Evolutionary conservation across 2,113 vertebrate genomes (phyloP).

Genomic region (Megatriorchis doriae): DNA sequence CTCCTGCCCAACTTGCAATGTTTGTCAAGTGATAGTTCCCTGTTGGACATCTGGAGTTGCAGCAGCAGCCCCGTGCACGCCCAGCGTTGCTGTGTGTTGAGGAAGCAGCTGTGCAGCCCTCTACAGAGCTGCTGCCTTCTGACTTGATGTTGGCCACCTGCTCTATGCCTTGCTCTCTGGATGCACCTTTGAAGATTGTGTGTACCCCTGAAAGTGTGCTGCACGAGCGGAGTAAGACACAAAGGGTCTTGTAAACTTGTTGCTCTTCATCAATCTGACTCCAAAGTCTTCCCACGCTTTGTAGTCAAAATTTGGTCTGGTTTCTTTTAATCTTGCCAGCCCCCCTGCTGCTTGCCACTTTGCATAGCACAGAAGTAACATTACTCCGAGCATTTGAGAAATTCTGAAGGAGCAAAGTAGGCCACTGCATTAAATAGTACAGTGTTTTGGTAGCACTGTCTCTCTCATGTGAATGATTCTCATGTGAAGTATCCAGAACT

Average conservation of each 20-base stretch:
- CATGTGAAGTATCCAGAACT: neutral
- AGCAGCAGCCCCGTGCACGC: fast-evolving
- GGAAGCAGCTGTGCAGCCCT: neutral
- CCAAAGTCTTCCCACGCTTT: neutral
- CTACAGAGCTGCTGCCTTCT: neutral
- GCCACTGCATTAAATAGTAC: neutral
- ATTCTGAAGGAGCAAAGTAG: neutral
- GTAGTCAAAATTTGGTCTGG: neutral
- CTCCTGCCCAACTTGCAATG: neutral
- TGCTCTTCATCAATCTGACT: neutral
- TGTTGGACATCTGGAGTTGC: neutral
- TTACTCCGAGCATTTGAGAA: neutral
- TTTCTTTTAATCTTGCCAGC: neutral
- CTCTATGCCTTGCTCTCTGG: neutral
- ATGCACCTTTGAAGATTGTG: neutral
- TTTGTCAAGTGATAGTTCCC: neutral
- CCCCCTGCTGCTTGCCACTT: neutral
- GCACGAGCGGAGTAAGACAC: neutral
- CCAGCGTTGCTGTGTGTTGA: fast-evolving
- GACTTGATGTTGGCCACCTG: neutral
- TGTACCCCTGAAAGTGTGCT: neutral
- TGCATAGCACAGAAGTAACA: neutral
- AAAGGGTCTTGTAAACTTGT: neutral
- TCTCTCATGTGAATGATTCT: too few species aligned
- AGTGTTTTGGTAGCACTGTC: neutral